Evolutionary conservation across 1,140 invertebrate genomes (phyloP), one percentile per base, ranked within the genome.

Genomic region (Matsumurasca onukii): DNA sequence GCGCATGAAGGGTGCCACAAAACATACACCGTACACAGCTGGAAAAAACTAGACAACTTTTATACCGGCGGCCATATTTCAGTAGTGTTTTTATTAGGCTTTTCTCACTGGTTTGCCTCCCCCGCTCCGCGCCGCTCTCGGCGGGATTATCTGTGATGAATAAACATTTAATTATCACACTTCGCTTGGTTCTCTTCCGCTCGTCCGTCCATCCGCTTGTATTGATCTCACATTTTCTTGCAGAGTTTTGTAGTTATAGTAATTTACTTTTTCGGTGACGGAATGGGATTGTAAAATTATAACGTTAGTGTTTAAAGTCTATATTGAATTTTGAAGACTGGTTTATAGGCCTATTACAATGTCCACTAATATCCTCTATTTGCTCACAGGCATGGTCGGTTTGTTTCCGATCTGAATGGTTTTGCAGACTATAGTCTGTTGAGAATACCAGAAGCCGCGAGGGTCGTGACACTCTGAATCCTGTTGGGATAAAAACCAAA

Each of bases 1-100:
- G 63, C 68, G 65, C 68, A 69, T 63, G 68, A 69, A 69, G 68
- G 68, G 68, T 69, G 68, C 68, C 68, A 69, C 68, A 69, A 69
- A 69, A 69, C 68, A 63, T 69, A 69, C n/a, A n/a, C n/a, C n/a
- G n/a, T 69, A 69, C 61, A 69, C 62, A 63, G 52, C 59, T 39
- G 31, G 27, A 55, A 63, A 64, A 69, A 65, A 64, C 61, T 65
- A 65, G 61, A 65, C 67, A 68, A 34, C 45, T 69, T 69, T 69
- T 45, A 63, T 31, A 68, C 24, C 45, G 29, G 31, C 45, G 52
- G 52, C 67, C 48, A 27, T 63, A 69, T 64, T 69, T 64, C 31
- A 69, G 68, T 55, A 51, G 61, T 65, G 68, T 69, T 69, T 69
- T 69, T 69, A 69, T 69, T 68, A 68, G 52, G 52, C 55, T 61